These are phyloP conservation scores for Lasioglossum baleicum DNA, from an alignment of 1,140 invertebrate species.

Conservation along the genomic window DNA sequence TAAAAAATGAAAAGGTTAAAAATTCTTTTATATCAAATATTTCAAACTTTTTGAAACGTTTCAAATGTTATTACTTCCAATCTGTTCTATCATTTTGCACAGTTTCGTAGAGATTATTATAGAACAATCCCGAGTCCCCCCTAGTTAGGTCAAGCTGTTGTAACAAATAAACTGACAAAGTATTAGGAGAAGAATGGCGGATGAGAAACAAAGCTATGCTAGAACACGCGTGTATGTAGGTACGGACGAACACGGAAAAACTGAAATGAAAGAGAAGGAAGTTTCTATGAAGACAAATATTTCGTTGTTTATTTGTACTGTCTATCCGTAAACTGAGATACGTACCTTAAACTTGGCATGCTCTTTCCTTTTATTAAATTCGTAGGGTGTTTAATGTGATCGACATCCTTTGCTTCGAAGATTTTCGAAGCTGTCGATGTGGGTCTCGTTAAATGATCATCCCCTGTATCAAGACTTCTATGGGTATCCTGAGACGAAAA, in stretches of 20 bases:
- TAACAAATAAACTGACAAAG: neutral
- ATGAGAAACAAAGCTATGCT: neutral
- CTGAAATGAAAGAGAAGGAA: slow-evolving; percentile 32
- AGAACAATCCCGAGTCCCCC: too few relatives aligned
- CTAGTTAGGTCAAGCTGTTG: neutral
- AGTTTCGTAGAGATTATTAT: too few relatives aligned
- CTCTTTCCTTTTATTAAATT: slow-evolving; percentile 95
- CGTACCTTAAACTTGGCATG: slow-evolving; percentile 95
- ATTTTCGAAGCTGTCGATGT: slow-evolving; percentile 84
- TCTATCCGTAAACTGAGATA: neutral
- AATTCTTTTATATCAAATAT: too few relatives aligned
- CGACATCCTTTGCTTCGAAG: slow-evolving; percentile 78
- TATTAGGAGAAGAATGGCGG: neutral
- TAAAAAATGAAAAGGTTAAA: too few relatives aligned
- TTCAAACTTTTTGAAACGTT: too few relatives aligned
- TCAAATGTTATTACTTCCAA: too few relatives aligned
- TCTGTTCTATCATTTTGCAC: too few relatives aligned
- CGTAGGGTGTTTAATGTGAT: slow-evolving; percentile 79
- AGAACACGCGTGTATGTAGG: slow-evolving; percentile 44
- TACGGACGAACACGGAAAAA: slow-evolving; percentile 48
- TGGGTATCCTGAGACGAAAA: slow-evolving; percentile 85
- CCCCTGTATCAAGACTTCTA: slow-evolving; percentile 88
- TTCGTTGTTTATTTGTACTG: neutral
- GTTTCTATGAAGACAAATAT: slow-evolving; percentile 16
- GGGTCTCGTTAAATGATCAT: slow-evolving; percentile 85